phyloP scores from a whole-genome alignment of 2,888 invertebrate species.

The Plusia festucae region DNA sequence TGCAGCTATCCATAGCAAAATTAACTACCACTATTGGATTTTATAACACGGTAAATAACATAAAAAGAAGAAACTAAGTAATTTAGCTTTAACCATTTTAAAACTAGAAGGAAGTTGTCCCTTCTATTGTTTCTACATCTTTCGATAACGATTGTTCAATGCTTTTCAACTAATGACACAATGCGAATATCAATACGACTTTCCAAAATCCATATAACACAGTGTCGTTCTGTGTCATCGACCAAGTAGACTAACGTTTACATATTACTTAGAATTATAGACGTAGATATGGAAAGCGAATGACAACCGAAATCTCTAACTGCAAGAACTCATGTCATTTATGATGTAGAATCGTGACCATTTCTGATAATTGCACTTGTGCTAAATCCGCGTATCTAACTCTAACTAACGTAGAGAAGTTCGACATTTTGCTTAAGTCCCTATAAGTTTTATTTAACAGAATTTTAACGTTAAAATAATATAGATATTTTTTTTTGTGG shows the following conservation, averaged over 20 bases:
- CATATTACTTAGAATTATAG: slow-evolving; percentile 30
- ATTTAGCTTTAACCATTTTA: background rate
- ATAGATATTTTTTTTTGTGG: no score
- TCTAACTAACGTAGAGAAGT: no score
- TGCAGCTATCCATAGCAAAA: no score
- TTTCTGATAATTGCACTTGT: slow-evolving; percentile 57
- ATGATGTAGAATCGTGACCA: slow-evolving; percentile 63
- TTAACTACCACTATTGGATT: no score
- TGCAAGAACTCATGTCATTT: slow-evolving; percentile 64
- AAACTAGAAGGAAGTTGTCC: background rate
- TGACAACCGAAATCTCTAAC: slow-evolving; percentile 66
- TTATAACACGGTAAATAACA: background rate
- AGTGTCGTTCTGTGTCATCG: slow-evolving; percentile 7
- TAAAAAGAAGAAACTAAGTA: background rate
- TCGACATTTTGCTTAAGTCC: no score
- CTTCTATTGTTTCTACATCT: slow-evolving; percentile 25
- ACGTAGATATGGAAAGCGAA: slow-evolving; percentile 42
- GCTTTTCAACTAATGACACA: slow-evolving; percentile 24
- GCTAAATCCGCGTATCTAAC: background rate
- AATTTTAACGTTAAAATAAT: no score
- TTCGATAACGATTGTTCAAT: background rate
- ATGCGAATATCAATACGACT: background rate
- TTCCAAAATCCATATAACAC: slow-evolving; percentile 12
- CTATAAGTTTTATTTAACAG: no score
- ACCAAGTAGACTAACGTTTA: slow-evolving; percentile 24